Percentiles rank a stretch among this genome's conserved stretches.
Conservation (phyloP, 2,888 invertebrate genomes). For the Erebia epiphron region DNA sequence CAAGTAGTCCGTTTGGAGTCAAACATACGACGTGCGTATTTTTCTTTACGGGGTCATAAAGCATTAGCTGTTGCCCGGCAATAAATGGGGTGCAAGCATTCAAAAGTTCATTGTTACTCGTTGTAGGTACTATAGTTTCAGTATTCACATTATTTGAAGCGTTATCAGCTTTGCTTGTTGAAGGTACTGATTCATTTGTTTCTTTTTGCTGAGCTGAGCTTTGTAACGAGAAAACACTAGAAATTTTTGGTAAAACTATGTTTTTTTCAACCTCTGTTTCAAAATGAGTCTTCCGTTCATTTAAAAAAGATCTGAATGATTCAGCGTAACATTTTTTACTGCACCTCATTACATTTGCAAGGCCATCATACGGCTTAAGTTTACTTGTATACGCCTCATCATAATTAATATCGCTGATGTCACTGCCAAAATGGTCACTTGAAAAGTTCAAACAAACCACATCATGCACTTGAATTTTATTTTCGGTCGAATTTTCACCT, state of each 20-base stretch:
- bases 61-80: not conserved
- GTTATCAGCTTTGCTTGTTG: not conserved
- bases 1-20: not conserved
- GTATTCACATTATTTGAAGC: not conserved
- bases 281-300: not conserved
- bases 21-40: not conserved
- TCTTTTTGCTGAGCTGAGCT: not conserved
- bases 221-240: constrained; percentile 9
- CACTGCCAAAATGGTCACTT: not conserved
- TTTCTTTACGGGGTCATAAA: not conserved
- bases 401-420: not conserved
- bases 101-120: not conserved
- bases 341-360: not conserved
- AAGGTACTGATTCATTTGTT: not conserved
- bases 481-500: not conserved
- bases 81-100: not conserved
- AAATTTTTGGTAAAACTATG: not conserved
- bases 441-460: not conserved
- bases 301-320: constrained; percentile 5
- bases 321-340: constrained; percentile 7
- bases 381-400: not conserved
- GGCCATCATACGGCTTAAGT: not conserved
- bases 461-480: not conserved
- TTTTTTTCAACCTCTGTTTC: not conserved
- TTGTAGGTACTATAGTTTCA: not conserved